Percentiles rank a stretch among this genome's conserved stretches.
phyloP scores from a whole-genome alignment of 2,797 vertebrate species.

The Oreonectes daqikongensis region DNA sequence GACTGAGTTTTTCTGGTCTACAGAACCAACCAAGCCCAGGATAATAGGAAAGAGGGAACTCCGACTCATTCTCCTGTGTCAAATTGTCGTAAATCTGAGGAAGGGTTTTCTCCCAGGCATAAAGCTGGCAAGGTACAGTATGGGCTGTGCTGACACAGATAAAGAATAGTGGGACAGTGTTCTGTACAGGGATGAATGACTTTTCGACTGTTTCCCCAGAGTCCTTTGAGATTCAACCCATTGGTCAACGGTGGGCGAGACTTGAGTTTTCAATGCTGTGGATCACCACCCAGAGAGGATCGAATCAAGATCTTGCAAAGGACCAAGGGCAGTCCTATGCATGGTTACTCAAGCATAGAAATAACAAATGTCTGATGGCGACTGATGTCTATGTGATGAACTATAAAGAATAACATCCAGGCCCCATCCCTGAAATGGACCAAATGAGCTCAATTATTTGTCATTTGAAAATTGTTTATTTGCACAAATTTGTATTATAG shows the following conservation, averaged over 20 bases:
- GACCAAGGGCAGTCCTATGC: conserved; percentile 75
- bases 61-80: conserved; percentile 62
- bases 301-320: conserved; percentile 70
- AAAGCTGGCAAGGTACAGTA: conserved; percentile 71
- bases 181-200: conserved; percentile 17
- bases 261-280: conserved; percentile 70
- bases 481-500: conserved; percentile 39
- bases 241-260: conserved; percentile 69
- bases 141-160: neutral
- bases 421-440: conserved; percentile 20
- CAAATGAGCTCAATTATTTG: conserved; percentile 32
- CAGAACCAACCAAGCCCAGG: conserved; percentile 53
- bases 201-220: conserved; percentile 61
- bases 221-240: conserved; percentile 70
- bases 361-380: conserved; percentile 77
- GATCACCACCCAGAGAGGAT: conserved; percentile 74
- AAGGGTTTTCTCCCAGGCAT: conserved; percentile 68
- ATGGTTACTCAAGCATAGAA: conserved; percentile 75
- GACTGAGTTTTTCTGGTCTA: neutral
- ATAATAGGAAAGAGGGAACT: conserved; percentile 53
- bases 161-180: neutral
- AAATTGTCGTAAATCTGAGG: conserved; percentile 67
- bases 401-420: conserved; percentile 3
- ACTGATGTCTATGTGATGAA: neutral
- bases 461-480: conserved; percentile 24